phyloP scores from a whole-genome alignment of 2,888 invertebrate genomes.

The Sisyra nigra region DNA sequence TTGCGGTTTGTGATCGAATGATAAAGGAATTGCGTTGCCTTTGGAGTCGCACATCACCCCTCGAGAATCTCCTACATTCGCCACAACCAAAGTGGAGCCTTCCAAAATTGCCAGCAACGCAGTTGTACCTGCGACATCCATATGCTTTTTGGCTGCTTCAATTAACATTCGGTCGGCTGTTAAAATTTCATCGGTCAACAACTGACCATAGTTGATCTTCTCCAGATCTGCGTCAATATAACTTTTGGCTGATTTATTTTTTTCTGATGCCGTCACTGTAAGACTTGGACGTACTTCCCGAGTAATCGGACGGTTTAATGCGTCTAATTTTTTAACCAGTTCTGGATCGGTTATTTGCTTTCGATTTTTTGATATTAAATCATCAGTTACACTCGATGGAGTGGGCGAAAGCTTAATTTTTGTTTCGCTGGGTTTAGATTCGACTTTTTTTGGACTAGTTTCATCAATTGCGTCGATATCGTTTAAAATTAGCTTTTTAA shows the following conservation, averaged over 20 bases:
- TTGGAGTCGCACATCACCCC: slow-evolving; percentile 88
- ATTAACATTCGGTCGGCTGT: slow-evolving; percentile 69
- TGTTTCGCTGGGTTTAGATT: slow-evolving; percentile 14
- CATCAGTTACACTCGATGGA: slow-evolving; percentile 41
- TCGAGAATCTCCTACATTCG: slow-evolving; percentile 92
- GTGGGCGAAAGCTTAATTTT: slow-evolving; percentile 48
- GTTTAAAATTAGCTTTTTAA: slow-evolving; percentile 50
- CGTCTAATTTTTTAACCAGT: slow-evolving; percentile 45
- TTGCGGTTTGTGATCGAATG: slow-evolving; percentile 94
- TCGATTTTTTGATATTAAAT: slow-evolving; percentile 23
- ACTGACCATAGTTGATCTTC: slow-evolving; percentile 62
- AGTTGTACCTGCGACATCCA: slow-evolving; percentile 75
- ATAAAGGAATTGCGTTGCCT: slow-evolving; percentile 80
- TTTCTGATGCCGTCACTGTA: slow-evolving; percentile 30
- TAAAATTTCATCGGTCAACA: slow-evolving; percentile 75
- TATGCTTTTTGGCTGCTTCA: slow-evolving; percentile 62
- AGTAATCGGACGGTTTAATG: slow-evolving; percentile 40
- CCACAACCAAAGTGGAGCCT: slow-evolving; percentile 68
- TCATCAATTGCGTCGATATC: slow-evolving; percentile 25
- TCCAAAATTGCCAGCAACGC: slow-evolving; percentile 80
- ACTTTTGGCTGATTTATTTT: slow-evolving; percentile 27
- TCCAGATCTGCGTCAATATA: slow-evolving; percentile 50
- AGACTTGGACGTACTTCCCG: slow-evolving; percentile 38
- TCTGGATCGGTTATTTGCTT: slow-evolving; percentile 49
- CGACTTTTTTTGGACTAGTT: slow-evolving; percentile 11